Evolutionary conservation across 2,113 vertebrate species (phyloP).

Genomic region (Salminus brasiliensis): DNA sequence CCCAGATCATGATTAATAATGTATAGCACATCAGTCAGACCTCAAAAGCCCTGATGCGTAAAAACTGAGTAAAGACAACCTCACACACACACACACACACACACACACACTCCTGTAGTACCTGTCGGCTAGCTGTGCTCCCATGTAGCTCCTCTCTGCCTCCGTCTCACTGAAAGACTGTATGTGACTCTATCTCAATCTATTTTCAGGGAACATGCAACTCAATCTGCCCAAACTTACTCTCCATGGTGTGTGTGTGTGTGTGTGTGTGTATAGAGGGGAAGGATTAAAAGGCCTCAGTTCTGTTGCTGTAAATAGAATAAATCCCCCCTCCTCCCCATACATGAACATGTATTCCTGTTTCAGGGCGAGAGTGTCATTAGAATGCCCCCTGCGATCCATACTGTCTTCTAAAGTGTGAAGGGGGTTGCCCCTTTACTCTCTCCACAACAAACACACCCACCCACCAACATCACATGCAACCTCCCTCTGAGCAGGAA

Average conservation of each 20-base stretch:
- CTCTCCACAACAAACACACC: not conserved
- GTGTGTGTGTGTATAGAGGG: slow-evolving; percentile 26
- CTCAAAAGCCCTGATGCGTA: no score
- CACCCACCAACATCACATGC: not conserved
- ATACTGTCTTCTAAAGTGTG: not conserved
- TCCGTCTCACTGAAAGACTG: slow-evolving; percentile 51
- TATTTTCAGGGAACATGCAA: slow-evolving; percentile 78
- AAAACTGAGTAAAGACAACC: no score
- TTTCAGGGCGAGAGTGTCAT: slow-evolving; percentile 41
- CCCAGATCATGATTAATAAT: no score
- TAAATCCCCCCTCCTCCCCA: slow-evolving; percentile 52
- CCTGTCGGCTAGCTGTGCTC: slow-evolving; percentile 40
- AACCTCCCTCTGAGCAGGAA: not conserved
- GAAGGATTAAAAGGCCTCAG: slow-evolving; percentile 71
- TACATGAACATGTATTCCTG: slow-evolving; percentile 34
- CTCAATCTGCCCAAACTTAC: slow-evolving; percentile 69
- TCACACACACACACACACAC: not conserved
- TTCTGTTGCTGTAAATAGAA: slow-evolving; percentile 74
- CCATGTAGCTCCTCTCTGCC: slow-evolving; percentile 31
- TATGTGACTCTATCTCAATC: slow-evolving; percentile 56
- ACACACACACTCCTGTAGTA: slow-evolving; percentile 16
- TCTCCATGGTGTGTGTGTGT: slow-evolving; percentile 43
- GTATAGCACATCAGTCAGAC: not conserved
- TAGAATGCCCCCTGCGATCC: slow-evolving; percentile 51
- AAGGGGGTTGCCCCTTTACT: not conserved